Percentiles rank a stretch among this genome's conserved stretches.
Conservation (phyloP, 2,113 vertebrate species). For the Abramis brama region DNA sequence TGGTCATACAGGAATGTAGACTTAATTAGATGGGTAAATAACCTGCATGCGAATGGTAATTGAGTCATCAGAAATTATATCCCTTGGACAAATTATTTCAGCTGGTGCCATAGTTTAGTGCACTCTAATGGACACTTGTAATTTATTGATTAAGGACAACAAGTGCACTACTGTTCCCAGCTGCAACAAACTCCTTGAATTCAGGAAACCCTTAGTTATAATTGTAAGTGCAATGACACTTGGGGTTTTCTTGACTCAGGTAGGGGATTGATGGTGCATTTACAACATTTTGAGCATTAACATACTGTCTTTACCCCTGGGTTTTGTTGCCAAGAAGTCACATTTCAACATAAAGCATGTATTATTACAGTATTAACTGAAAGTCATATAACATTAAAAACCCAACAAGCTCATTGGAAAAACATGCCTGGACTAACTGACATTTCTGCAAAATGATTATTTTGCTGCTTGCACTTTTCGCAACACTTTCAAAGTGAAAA, state of each 20-base stretch:
- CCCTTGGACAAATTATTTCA: constrained; percentile 25
- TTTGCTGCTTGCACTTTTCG: not conserved
- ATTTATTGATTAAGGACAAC: not conserved
- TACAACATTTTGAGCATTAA: not conserved
- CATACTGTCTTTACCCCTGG: not conserved
- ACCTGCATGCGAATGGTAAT: constrained; percentile 19
- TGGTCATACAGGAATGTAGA: constrained; percentile 31
- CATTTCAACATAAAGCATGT: not conserved
- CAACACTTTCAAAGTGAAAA: not conserved
- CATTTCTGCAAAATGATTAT: not conserved
- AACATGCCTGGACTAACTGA: not conserved
- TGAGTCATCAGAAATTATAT: constrained; percentile 1
- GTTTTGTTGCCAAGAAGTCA: not conserved
- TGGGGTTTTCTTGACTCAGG: not conserved
- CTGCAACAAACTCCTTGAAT: not conserved
- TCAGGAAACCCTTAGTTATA: not conserved
- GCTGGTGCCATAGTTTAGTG: not conserved
- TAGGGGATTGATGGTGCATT: not conserved
- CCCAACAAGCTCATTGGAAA: not conserved
- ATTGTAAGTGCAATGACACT: not conserved
- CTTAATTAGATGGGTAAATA: constrained; percentile 34
- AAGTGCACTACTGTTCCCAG: not conserved
- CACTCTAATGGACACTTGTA: not conserved
- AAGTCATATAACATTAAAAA: not conserved
- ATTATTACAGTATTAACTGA: not conserved